phyloP scores from a whole-genome alignment of 2,888 invertebrate species.

The Pseudoips prasinana region DNA sequence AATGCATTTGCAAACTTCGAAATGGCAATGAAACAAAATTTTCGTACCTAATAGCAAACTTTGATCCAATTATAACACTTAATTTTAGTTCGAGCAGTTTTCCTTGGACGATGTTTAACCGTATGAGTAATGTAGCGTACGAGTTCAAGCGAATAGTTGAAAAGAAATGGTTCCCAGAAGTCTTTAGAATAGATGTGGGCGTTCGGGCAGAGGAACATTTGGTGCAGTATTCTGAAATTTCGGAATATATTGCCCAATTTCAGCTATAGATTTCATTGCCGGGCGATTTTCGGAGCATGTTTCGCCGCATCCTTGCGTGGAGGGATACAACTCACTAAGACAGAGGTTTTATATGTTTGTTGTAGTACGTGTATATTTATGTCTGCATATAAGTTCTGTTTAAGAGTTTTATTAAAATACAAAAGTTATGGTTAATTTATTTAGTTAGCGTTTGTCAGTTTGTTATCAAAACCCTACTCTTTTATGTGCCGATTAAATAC shows the following conservation, averaged over 20 bases:
- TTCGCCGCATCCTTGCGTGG: no score
- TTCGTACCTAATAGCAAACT: constrained; percentile 21
- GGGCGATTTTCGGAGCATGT: no score
- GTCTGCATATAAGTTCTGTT: no score
- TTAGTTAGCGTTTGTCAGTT: no score
- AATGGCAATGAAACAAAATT: constrained; percentile 38
- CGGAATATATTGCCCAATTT: background rate
- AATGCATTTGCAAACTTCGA: constrained; percentile 33
- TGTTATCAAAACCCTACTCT: no score
- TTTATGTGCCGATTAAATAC: no score
- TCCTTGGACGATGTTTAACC: constrained; percentile 29
- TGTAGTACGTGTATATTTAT: no score
- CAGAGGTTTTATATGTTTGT: no score
- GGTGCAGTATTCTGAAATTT: background rate
- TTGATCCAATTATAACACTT: constrained; percentile 28
- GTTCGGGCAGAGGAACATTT: background rate
- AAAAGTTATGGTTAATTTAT: no score
- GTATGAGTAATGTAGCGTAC: constrained; percentile 48
- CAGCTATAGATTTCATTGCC: background rate
- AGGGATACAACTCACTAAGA: no score
- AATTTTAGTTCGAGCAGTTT: constrained; percentile 26
- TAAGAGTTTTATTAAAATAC: no score
- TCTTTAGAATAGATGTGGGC: background rate
- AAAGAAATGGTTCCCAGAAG: constrained; percentile 15
- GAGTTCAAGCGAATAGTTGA: constrained; percentile 33